A percentile compares a stretch with the other conserved stretches of the same genome.
Evolutionary conservation across 2,113 vertebrate genomes (phyloP).

Genomic region (Sylvietta virens): DNA sequence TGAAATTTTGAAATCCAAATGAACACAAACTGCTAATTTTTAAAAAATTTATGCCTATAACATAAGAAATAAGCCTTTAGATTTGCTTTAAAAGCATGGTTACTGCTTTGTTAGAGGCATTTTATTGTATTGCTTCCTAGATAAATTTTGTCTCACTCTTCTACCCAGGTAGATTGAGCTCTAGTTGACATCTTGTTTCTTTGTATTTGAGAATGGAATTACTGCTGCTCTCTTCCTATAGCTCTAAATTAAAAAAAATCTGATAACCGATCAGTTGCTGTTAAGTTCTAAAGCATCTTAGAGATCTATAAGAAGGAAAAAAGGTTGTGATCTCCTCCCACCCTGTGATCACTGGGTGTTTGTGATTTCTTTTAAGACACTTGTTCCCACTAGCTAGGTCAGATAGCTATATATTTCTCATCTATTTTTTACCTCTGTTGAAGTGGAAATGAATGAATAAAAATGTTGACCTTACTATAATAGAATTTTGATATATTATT

Average conservation of each 20-base stretch:
- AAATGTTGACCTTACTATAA: slow-evolving; percentile 15
- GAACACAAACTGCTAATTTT: background rate
- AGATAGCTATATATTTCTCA: background rate
- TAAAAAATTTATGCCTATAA: background rate
- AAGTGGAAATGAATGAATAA: background rate
- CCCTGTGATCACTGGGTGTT: background rate
- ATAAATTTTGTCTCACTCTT: background rate
- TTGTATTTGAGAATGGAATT: background rate
- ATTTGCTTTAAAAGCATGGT: background rate
- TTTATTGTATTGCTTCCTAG: background rate
- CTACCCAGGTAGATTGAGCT: background rate
- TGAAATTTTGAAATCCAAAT: background rate
- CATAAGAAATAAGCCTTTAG: background rate
- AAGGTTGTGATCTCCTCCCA: background rate
- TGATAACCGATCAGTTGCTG: background rate
- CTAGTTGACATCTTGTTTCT: background rate
- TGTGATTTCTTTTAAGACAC: background rate
- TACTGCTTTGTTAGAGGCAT: background rate
- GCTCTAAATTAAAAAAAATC: background rate
- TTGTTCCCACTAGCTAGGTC: background rate
- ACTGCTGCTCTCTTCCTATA: background rate
- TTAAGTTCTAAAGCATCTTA: background rate
- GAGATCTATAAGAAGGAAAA: background rate
- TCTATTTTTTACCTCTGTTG: background rate
- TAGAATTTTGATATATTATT: slow-evolving; percentile 9